A percentile compares a stretch with the other conserved stretches of the same genome.
phyloP scores from a whole-genome alignment of 2,113 vertebrate genomes.

The Microcebus jonahi region DNA sequence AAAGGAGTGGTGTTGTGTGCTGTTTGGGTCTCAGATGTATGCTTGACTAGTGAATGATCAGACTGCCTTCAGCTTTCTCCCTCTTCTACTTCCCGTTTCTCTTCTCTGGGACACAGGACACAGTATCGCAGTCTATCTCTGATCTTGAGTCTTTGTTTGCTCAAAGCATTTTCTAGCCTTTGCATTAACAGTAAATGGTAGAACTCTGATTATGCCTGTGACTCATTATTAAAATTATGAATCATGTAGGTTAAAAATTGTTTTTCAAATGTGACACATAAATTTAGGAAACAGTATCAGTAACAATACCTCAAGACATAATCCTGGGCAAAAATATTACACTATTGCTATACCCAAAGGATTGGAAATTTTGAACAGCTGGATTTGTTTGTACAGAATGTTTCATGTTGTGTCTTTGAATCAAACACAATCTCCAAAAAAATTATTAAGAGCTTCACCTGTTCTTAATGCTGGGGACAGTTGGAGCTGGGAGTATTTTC shows the following conservation, averaged over 20 bases:
- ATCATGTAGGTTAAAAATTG: conserved; percentile 31
- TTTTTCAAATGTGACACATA: conserved; percentile 51
- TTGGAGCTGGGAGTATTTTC: conserved; percentile 42
- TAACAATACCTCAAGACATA: conserved; percentile 36
- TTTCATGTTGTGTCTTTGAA: conserved; percentile 58
- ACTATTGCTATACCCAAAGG: neutral
- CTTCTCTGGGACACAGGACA: neutral
- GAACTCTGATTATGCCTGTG: conserved; percentile 20
- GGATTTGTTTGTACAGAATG: conserved; percentile 57
- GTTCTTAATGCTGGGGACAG: conserved; percentile 51
- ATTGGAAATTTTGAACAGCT: conserved; percentile 74
- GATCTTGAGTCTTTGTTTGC: neutral
- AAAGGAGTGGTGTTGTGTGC: neutral
- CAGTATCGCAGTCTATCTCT: neutral
- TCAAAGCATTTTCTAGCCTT: neutral
- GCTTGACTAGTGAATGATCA: neutral
- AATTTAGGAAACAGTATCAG: conserved; percentile 42
- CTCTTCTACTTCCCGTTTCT: neutral
- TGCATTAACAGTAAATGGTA: neutral
- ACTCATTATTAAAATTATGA: conserved; percentile 68
- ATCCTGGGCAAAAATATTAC: conserved; percentile 27
- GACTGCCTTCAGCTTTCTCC: neutral
- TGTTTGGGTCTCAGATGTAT: conserved; percentile 1
- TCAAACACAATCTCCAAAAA: conserved; percentile 63
- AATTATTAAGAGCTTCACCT: conserved; percentile 66